Evolutionary conservation across 2,888 invertebrate species (phyloP).

Genomic region (Euclidia mi): DNA sequence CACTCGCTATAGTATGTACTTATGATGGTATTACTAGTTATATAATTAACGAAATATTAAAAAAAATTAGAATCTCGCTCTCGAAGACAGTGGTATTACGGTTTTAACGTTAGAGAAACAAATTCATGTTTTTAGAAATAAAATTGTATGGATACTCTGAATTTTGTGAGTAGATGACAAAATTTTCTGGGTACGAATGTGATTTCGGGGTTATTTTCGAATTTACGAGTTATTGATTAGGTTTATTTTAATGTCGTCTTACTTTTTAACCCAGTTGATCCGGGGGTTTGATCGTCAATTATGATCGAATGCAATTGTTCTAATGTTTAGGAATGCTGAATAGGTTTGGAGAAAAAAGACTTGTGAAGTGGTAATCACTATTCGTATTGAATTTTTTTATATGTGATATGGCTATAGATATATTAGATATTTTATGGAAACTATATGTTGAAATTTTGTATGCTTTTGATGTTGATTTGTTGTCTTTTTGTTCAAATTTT

Average conservation of each 20-base stretch:
- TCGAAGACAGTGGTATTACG: slow-evolving; percentile 85
- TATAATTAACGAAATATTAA: slow-evolving; percentile 83
- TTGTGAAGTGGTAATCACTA: slow-evolving; percentile 40
- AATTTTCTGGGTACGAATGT: slow-evolving; percentile 79
- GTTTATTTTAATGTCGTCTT: slow-evolving; percentile 53
- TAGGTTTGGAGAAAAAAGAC: slow-evolving; percentile 53
- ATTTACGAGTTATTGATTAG: slow-evolving; percentile 53
- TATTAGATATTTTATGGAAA: slow-evolving; percentile 39
- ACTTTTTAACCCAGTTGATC: slow-evolving; percentile 35
- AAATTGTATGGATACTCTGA: slow-evolving; percentile 85
- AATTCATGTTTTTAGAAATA: slow-evolving; percentile 82
- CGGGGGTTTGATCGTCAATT: slow-evolving; percentile 58
- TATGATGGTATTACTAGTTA: slow-evolving; percentile 89
- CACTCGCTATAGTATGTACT: slow-evolving; percentile 79
- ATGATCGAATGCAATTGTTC: slow-evolving; percentile 28
- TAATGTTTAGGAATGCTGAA: slow-evolving; percentile 33
- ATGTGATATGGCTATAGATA: slow-evolving; percentile 50
- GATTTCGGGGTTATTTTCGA: slow-evolving; percentile 65
- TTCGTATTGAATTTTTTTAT: slow-evolving; percentile 47
- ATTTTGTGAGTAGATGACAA: slow-evolving; percentile 82
- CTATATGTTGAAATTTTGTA: slow-evolving; percentile 29
- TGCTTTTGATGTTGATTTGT: slow-evolving; percentile 35
- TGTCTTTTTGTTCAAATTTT: slow-evolving; percentile 35
- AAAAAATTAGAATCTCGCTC: slow-evolving; percentile 88
- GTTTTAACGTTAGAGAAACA: slow-evolving; percentile 80